A percentile compares a stretch with the other conserved stretches of the same genome.
phyloP scores from a whole-genome alignment of 2,888 invertebrate species.

The Dioctria linearis region DNA sequence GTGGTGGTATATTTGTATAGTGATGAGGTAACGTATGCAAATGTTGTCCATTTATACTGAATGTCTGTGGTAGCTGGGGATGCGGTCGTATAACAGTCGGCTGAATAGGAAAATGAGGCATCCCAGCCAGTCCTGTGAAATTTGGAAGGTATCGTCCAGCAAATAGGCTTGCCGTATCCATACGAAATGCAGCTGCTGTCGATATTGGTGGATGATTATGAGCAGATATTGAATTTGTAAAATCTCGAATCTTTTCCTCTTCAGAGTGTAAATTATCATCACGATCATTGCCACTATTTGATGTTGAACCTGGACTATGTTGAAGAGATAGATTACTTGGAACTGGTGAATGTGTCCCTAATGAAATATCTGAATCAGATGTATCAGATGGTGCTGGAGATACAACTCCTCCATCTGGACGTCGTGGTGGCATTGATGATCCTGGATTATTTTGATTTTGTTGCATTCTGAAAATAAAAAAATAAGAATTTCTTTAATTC shows the following conservation, averaged over 20 bases:
- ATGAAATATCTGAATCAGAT: slow-evolving; percentile 71
- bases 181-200: slow-evolving; percentile 66
- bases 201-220: slow-evolving; percentile 60
- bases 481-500: background rate
- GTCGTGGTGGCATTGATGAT: slow-evolving; percentile 62
- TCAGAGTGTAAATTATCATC: slow-evolving; percentile 70
- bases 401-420: slow-evolving; percentile 67
- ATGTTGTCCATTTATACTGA: slow-evolving; percentile 65
- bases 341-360: slow-evolving; percentile 71
- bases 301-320: slow-evolving; percentile 71
- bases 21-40: slow-evolving; percentile 61
- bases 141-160: slow-evolving; percentile 70
- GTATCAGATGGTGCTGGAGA: slow-evolving; percentile 70
- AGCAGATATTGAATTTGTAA: slow-evolving; percentile 65
- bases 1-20: slow-evolving; percentile 65
- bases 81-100: slow-evolving; percentile 70
- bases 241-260: slow-evolving; percentile 69
- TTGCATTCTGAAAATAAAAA: slow-evolving; percentile 65
- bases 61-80: slow-evolving; percentile 68
- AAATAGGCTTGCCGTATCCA: slow-evolving; percentile 67
- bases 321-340: slow-evolving; percentile 70
- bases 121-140: slow-evolving; percentile 70
- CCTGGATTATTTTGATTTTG: slow-evolving; percentile 70
- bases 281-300: slow-evolving; percentile 70
- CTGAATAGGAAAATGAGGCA: slow-evolving; percentile 70